Evolutionary conservation across 2,113 vertebrate genomes (phyloP), one percentile per base, ranked within the genome.

Genomic region (Prolemur simus): DNA sequence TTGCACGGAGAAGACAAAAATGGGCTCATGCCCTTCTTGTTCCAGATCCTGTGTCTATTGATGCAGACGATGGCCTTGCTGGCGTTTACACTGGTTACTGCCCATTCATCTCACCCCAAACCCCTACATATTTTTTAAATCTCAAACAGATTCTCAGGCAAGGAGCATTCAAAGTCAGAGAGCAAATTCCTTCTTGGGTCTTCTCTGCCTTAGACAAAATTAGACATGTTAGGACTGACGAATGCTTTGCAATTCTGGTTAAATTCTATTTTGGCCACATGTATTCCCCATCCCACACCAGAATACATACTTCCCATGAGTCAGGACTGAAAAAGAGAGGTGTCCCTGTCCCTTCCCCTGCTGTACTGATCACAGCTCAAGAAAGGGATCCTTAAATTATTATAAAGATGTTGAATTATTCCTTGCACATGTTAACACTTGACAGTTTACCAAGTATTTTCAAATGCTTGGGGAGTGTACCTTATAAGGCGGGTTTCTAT

Each of bases 31-130:
- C 27, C 21, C 58, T 47, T 81, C 66, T 63, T 60, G 29, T 34
- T 68, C n/a, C 25, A n/a, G 45, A 66, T 9, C 34, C 56, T 25
- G 11, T n/a, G 2, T 52, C 52, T 71, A 0, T 5, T 15, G 64
- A 49, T 2, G 10, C 27, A 71, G 73, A 10, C 0, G 0, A 15
- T 9, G 2, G 8, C 25, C 66, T 64, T 39, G 10, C 45, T 37
- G 25, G 15, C 0, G 3, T 9, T 2, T 5, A 8, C 5, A 1
- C 32, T 42, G 45, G 32, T 37, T 71, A 25, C 21, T 9, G 0
- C 29, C 58, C 47, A 42, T 56, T 91, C 45, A 14, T 45, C 29
- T 8, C 8, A 69, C 25, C 73, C 23, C 11, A 21, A 34, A n/a
- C 1, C 3, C 23, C 14, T 2, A 10, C 7, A 6, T 56, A 37